Evolutionary conservation across 2,888 invertebrate genomes (phyloP).

Genomic region (Netelia melanura): DNA sequence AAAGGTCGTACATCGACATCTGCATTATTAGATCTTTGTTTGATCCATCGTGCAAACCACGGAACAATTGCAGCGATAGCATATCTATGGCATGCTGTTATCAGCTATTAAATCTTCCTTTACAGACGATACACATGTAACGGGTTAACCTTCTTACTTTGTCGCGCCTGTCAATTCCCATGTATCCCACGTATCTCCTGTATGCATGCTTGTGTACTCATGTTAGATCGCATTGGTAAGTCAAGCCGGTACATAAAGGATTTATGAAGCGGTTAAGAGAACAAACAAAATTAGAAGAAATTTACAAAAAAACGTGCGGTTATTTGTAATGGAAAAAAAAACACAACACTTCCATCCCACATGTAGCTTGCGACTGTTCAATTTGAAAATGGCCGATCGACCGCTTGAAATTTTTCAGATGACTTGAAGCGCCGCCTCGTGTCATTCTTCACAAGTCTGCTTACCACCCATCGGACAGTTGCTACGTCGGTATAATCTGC

Average conservation of each 20-base stretch:
- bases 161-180: not conserved
- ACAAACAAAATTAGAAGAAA: not conserved
- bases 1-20: slow-evolving; percentile 26
- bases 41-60: slow-evolving; percentile 22
- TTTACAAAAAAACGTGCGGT: not conserved
- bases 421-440: not conserved
- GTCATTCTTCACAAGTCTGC: not conserved
- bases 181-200: not conserved
- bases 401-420: not conserved
- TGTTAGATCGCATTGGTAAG: too few relatives aligned
- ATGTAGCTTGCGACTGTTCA: not conserved
- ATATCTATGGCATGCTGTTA: not conserved
- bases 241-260: not conserved
- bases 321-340: not conserved
- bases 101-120: not conserved
- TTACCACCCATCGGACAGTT: not conserved
- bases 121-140: not conserved
- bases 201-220: too few relatives aligned
- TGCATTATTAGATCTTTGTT: slow-evolving; percentile 40
- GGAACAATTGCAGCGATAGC: slow-evolving; percentile 11
- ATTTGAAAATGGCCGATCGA: not conserved
- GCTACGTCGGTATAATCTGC: too few relatives aligned
- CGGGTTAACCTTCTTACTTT: not conserved
- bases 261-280: not conserved
- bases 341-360: not conserved